These are phyloP conservation scores for Drosophila kurseongensis DNA, from an alignment of 1,140 invertebrate species.

Conservation along the genomic window DNA sequence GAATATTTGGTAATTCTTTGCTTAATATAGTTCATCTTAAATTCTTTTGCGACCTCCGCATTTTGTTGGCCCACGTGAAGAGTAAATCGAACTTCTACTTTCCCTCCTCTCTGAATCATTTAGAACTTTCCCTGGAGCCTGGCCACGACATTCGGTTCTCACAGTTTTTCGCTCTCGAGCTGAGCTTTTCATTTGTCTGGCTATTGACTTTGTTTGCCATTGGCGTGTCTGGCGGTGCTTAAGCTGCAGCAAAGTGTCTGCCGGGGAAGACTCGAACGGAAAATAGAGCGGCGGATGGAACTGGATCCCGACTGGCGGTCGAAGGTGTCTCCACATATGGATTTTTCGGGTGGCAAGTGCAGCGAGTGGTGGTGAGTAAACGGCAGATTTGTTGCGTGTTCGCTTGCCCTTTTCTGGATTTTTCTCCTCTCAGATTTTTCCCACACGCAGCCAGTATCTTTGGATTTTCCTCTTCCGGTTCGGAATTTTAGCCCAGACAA, in stretches of 20 bases:
- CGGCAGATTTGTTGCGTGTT: constrained; percentile 75
- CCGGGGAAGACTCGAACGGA: constrained; percentile 13
- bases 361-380: constrained; percentile 45
- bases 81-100: background rate
- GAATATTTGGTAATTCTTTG: too few relatives aligned
- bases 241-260: constrained; percentile 54
- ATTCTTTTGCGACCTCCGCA: background rate
- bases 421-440: constrained; percentile 57
- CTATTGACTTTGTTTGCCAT: constrained; percentile 78
- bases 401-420: constrained; percentile 29
- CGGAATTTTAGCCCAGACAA: constrained; percentile 44
- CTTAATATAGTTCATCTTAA: too few relatives aligned
- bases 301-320: constrained; percentile 6
- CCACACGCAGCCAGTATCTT: constrained; percentile 50
- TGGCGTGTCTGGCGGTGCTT: constrained; percentile 77
- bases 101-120: background rate
- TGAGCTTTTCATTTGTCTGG: constrained; percentile 77
- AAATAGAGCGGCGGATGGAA: background rate
- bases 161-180: constrained; percentile 27
- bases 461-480: constrained; percentile 57
- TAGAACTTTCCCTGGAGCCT: constrained; percentile 25
- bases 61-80: background rate
- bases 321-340: constrained; percentile 54
- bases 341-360: constrained; percentile 32
- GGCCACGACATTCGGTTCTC: constrained; percentile 8